Evolutionary conservation across 2,113 vertebrate genomes (phyloP), one percentile per base, ranked within the genome.

Genomic region (Hypocryptadius cinnamomeus): DNA sequence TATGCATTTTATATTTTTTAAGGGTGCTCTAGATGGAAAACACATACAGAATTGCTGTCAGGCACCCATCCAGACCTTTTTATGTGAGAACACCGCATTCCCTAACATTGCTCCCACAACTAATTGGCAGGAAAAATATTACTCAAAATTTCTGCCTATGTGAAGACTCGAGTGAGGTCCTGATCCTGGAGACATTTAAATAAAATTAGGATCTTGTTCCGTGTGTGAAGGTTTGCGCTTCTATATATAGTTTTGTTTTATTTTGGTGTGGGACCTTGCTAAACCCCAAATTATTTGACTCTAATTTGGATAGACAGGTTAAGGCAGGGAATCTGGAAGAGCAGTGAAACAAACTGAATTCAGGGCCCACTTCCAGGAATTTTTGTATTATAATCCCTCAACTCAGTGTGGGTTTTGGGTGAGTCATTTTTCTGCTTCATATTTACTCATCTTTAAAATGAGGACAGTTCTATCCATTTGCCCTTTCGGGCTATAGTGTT

Each of bases 401-500:
- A 16, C 47, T 88, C 3, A 1, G 21, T 92, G 66, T 91, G 79
- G 56, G 25, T 83, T 93, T 96, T 90, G 79, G 47, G 35, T 95
- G 93, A 96, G 72, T 91, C 87, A 91, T 79, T 94, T 93, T 94
- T 92, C 85, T 94, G 76, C 87, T 93, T 87, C 66, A 39, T 90
- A 71, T 94, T 96, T 92, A 92, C 82, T 90, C 64, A 35, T 89
- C 68, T 96, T 92, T 94, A 85, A 94, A 91, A 80, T 13, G 35
- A 85, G 28, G 60, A 56, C 76, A 74, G 51, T 92, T 92, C 54
- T 23, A 77, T 50, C 74, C 79, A 65, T 80, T 48, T 91, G 87
- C 79, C 89, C 94, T 94, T 96, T 90, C 45, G 48, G 79, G 64
- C 35, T 68, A 51, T 59, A 59, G 57, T 0, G 10, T 64, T 60